Percentiles rank a stretch among this genome's conserved stretches.
phyloP scores from a whole-genome alignment of 2,888 invertebrate genomes.

The Stegophylla sp. region DNA sequence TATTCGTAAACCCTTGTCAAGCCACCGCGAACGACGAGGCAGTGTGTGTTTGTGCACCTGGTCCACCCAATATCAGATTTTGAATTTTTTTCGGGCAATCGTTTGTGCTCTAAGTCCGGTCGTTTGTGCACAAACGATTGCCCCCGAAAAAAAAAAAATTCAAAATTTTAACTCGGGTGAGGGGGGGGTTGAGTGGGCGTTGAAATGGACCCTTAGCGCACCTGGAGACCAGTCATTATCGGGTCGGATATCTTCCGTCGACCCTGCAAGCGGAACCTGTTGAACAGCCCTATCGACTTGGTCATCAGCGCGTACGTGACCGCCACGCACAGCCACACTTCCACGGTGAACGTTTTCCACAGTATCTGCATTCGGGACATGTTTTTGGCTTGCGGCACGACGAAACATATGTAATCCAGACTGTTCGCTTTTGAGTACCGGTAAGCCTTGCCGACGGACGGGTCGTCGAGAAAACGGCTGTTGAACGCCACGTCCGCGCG shows the following conservation, averaged over 20 bases:
- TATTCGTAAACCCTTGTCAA: too few relatives aligned
- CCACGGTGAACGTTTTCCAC: slow-evolving; percentile 49
- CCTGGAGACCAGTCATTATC: slow-evolving; percentile 42
- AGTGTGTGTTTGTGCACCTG: too few relatives aligned
- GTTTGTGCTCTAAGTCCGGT: too few relatives aligned
- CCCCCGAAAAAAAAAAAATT: too few relatives aligned
- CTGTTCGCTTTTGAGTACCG: slow-evolving; percentile 9
- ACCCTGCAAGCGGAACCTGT: not conserved
- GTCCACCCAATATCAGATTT: too few relatives aligned
- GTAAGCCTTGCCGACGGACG: slow-evolving; percentile 23
- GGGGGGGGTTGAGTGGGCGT: too few relatives aligned
- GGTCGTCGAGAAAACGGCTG: slow-evolving; percentile 51
- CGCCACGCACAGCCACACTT: slow-evolving; percentile 49
- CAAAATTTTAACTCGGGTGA: too few relatives aligned
- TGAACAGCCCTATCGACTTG: slow-evolving; percentile 27
- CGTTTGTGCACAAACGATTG: too few relatives aligned
- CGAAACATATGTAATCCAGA: slow-evolving; percentile 53
- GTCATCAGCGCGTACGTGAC: slow-evolving; percentile 23
- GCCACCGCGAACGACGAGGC: too few relatives aligned
- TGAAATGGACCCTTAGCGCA: too few relatives aligned
- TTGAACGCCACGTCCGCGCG: slow-evolving; percentile 48
- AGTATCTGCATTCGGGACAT: slow-evolving; percentile 37
- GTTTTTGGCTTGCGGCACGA: slow-evolving; percentile 28
- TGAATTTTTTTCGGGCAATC: too few relatives aligned
- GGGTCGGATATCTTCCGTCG: slow-evolving; percentile 33